Evolutionary conservation across 2,888 invertebrate species (phyloP), one percentile per base, ranked within the genome.

Genomic region (Drosophila melanosoma): DNA sequence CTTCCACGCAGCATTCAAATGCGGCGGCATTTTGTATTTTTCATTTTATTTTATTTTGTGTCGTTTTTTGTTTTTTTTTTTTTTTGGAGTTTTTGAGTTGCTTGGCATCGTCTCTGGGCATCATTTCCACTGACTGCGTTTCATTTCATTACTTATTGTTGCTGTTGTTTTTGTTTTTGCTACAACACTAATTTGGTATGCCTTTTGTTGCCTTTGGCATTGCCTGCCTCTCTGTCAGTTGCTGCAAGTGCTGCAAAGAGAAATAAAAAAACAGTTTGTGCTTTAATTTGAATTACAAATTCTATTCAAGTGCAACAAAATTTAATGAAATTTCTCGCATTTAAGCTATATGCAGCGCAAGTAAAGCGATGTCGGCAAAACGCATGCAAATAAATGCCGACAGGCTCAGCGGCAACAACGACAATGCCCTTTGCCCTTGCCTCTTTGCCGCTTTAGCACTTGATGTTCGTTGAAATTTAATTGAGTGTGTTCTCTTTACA

Each of bases 211-310:
- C 71, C 48, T 45, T 45, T 45, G 45, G 15, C 45, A 12, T 1
- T n/a, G 15, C 53, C 58, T 26, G 42, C 17, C 45, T 20, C 11
- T 26, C 67, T 33, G 40, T 15, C 26, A 40, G 49, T 49, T 33
- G 23, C 45, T 49, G 29, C 29, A 38, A 33, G 33, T 42, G 20
- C 40, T 42, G 23, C 17, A 40, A 42, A 23, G 11, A 3, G 42
- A 26, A 11, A 58, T n/a, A 69, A 73, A 1, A 71, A 64, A 79
- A 82, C 82, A 81, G 76, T 85, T 83, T 78, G 74, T 82, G 76
- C 88, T 86, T 87, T 87, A 88, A 88, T 86, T 88, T 86, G 88
- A 86, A 86, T 88, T 86, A 85, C 86, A 86, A 86, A 86, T 86
- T 86, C 81, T 82, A 71, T 74, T 76, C 80, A 74, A 81, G 76